Base-by-base conservation (phyloP, 2,797 vertebrate genomes). In the Carcharodon carcharias region DNA sequence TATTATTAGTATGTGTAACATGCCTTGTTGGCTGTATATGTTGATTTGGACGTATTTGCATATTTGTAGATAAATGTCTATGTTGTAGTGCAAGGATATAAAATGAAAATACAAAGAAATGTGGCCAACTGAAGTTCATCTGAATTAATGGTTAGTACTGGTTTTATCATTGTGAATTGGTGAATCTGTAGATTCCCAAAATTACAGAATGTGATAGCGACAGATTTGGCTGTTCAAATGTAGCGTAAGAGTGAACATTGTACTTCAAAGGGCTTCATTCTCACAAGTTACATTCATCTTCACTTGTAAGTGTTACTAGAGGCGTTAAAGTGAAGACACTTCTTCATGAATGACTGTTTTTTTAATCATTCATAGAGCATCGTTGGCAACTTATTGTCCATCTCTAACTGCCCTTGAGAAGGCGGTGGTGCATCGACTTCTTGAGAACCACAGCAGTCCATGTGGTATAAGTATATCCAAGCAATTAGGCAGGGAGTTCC, bases 261-360 rank as follows among this genome's bases (percentile, higher is more conserved):
- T 63, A 71, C 93, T 95, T 95, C 67, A 69, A 95, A 71, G 93
- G 45, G 45, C 4, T 95, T 71, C 23, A 54, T 71, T 95, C 26
- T 35, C 67, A 95, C 93, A 28, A 95, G 40, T 71, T 69, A 71
- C 93, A 56, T 95, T 95, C 93, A 71, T 71, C 67, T 56, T 95
- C 26, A 95, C 50, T 71, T 71, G 14, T 71, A 31, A 31, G 73
- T 69, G 40, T 4, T 54, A 28, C 45, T 40, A 92, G 18, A 63
- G 35, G 40, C 9, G 28, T 21, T 18, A 45, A 71, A 14, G 65
- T 54, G 26, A 95, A 73, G 40, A 35, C 12, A n/a, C 63, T 11
- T 12, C 95, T 71, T 28, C 93, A 35, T 73, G 45, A 92, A 63
- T 61, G 56, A 63, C 58, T 61, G 58, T 4, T 80, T 80, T 80